Percentiles rank a stretch among this genome's conserved stretches.
Conservation (phyloP, 2,113 vertebrate species). For the Pseudorhombus dupliciocellatus region DNA sequence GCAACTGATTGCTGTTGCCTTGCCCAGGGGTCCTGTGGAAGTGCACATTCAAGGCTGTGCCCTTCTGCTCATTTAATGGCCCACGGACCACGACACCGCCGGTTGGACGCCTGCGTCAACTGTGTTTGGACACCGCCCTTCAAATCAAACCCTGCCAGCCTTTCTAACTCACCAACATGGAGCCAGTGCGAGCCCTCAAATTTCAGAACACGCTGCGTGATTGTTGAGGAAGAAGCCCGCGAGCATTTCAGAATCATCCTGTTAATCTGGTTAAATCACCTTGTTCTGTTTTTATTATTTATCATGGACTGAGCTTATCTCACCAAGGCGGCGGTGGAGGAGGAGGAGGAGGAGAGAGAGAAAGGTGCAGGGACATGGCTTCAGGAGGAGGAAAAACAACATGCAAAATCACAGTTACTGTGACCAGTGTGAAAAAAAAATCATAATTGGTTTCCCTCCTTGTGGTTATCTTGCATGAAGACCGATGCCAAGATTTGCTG, state of each 20-base stretch:
- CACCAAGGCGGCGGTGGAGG: neutral
- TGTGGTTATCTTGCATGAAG: constrained; percentile 35
- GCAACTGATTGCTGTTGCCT: constrained; percentile 57
- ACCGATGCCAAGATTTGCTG: constrained; percentile 32
- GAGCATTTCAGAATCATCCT: neutral
- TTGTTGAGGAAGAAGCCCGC: constrained; percentile 1
- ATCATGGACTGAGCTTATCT: constrained; percentile 33
- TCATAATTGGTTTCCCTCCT: constrained; percentile 27
- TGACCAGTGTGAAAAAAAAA: constrained; percentile 3
- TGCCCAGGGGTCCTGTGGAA: constrained; percentile 52
- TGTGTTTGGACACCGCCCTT: constrained; percentile 17
- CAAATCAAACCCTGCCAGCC: constrained; percentile 17
- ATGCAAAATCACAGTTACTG: constrained; percentile 25
- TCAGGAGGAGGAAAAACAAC: constrained; percentile 23
- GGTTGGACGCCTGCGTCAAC: constrained; percentile 25
- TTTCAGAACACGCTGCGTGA: neutral
- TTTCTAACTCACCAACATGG: constrained; percentile 24
- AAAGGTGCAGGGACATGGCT: constrained; percentile 11
- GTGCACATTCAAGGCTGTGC: constrained; percentile 50
- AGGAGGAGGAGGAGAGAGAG: neutral
- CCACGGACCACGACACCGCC: constrained; percentile 45
- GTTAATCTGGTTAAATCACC: constrained; percentile 14
- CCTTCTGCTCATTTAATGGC: constrained; percentile 65
- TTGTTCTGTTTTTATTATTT: constrained; percentile 15
- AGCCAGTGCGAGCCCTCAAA: neutral